These are phyloP conservation scores for Porites rus DNA, from an alignment of 92 coral and sea anemone species.

Conservation along the genomic window DNA sequence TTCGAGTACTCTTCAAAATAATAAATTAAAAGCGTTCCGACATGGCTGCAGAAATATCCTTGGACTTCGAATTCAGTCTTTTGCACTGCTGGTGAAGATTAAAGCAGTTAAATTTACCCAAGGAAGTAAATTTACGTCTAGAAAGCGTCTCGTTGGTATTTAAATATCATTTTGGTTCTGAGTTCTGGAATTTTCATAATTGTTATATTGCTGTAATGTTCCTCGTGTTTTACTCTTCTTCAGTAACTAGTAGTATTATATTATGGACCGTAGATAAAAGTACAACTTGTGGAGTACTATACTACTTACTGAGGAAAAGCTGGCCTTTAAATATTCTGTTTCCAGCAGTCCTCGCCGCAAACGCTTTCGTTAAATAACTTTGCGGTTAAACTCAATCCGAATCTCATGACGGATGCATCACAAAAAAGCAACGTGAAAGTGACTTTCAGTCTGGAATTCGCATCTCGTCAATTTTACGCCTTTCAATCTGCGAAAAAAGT, in stretches of 20 bases:
- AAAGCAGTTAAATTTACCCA: too few species aligned
- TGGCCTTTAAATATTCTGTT: background rate
- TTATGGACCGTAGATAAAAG: too few species aligned
- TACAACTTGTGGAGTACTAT: background rate
- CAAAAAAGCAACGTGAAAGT: constrained; percentile 7
- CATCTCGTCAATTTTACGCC: constrained; percentile 23
- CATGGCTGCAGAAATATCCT: too few species aligned
- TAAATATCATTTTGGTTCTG: too few species aligned
- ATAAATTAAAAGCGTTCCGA: background rate
- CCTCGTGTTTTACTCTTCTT: background rate
- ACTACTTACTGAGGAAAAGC: constrained; percentile 12
- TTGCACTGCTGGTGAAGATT: too few species aligned
- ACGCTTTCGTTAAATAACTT: background rate
- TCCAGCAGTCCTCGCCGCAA: background rate
- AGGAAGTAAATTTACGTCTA: too few species aligned
- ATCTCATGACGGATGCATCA: background rate
- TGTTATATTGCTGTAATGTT: background rate
- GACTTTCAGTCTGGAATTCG: background rate
- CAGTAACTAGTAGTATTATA: background rate
- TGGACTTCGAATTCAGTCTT: too few species aligned
- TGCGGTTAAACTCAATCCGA: background rate
- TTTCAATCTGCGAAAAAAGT: background rate
- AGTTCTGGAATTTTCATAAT: background rate
- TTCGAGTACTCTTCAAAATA: background rate
- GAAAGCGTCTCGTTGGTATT: too few species aligned